Evolutionary conservation across 2,113 vertebrate species (phyloP), one percentile per base, ranked within the genome.

Genomic region (Rynchops niger): DNA sequence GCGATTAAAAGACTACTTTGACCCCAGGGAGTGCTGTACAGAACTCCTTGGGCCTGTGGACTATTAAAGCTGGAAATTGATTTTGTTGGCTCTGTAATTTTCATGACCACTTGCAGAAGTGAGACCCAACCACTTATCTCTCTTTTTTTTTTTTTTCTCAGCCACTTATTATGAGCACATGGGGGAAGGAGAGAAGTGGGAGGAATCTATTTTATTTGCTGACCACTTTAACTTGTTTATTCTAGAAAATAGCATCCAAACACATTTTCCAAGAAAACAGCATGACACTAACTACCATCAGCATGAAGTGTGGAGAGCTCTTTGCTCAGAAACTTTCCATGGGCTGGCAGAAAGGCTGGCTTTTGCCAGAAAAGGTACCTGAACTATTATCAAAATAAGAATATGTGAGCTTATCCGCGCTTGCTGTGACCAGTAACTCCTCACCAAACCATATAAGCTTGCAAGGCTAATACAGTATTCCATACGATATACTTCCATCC

Each of bases 171-270:
- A 82, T 58, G 34, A 89, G 49, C n/a, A 73, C 29, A 36, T 15
- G 5, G 29, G 49, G 77, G 70, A 86, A 94, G 91, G 40, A 95
- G 62, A 79, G 47, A 89, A 95, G 96, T 95, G 62, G 91, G 93
- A 96, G 92, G 96, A 97, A 96, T 80, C 86, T 89, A 95, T 96
- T 97, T 97, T 97, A 90, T 89, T 85, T 95, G 45, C 65, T 76
- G 73, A 92, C 96, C 93, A 89, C 70, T 94, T 93, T 63, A 90
- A 81, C 72, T 89, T 97, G 93, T 95, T 95, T 95, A 79, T 85
- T 93, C 50, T 91, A 85, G 88, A 87, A 96, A 92, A 97, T 80
- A 94, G 91, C 58, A 95, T 86, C 90, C 82, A 82, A 95, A 77
- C 61, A 63, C 76, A 87, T 95, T 91, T 96, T 95, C 86, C 91